Evolutionary conservation across 2,797 vertebrate genomes (phyloP), one percentile per base, ranked within the genome.

Genomic region (Gymnodraco acuticeps): DNA sequence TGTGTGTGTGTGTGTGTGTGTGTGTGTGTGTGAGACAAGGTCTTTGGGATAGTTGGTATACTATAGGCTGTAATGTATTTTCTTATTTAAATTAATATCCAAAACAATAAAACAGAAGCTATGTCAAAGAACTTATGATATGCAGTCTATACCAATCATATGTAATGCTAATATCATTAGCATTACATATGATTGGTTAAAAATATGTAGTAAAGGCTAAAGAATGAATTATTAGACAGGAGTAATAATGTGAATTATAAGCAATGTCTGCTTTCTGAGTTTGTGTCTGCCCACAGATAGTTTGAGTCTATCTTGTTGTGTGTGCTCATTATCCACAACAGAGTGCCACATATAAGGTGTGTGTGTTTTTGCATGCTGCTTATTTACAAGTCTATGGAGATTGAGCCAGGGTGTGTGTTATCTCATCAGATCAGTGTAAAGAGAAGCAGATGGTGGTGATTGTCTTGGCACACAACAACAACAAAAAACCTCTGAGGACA

Each of bases 401-500:
- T 42, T 33, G 41, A 43, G 62, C 64, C 1, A 0, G 45, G 12
- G 59, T 76, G 43, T 75, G 20, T 67, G 51, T 48, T 38, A 82
- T 88, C 78, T 85, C 69, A 79, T 90, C 70, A 84, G 78, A 78
- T 83, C 78, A 45, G n/a, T 68, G 56, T 69, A 64, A 70, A 81
- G 73, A 83, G 81, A 89, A 89, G 73, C 92, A 93, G 86, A 92
- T 92, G 91, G 87, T 9, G 50, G 68, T 83, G 88, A 89, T 88
- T 87, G 81, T 91, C 71, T 92, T 89, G 87, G 85, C 83, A 64
- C 75, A 68, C 58, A 81, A 82, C 78, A 54, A 75, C 58, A 23
- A 23, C 75, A 38, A 9, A 38, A 38, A 9, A 64, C 38, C 73
- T 64, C 81, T 31, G 63, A 82, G 51, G 64, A 87, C 66, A 73